phyloP scores from a whole-genome alignment of 92 coral and sea anemone species.

The Plumapathes pennacea region DNA sequence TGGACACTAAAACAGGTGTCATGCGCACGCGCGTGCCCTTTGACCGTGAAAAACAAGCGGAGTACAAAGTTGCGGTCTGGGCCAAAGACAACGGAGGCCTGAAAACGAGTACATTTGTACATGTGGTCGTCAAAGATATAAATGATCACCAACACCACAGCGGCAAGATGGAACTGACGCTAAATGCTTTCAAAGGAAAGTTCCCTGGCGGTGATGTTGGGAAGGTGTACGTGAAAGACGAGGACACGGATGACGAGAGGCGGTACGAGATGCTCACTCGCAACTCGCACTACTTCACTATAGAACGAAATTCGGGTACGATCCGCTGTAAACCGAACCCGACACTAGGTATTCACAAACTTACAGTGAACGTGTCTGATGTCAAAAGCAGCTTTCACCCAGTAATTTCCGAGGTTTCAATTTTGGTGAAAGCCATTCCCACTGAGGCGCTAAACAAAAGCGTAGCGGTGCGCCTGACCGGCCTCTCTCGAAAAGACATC shows the following conservation, averaged over 20 bases:
- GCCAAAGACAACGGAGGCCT: conserved; percentile 80
- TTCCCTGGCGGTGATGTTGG: conserved; percentile 84
- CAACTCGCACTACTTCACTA: conserved; percentile 52
- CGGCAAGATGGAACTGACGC: conserved; percentile 61
- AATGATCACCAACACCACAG: conserved; percentile 85
- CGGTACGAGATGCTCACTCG: conserved; percentile 52
- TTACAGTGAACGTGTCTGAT: conserved; percentile 73
- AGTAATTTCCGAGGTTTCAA: conserved; percentile 67
- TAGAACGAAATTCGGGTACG: conserved; percentile 68
- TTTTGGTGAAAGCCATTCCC: conserved; percentile 61
- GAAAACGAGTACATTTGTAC: conserved; percentile 50
- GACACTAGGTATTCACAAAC: conserved; percentile 48
- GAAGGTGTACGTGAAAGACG: conserved; percentile 79
- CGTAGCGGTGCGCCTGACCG: conserved; percentile 66
- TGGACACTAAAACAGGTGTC: conserved; percentile 43
- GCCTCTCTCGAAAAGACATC: conserved; percentile 41
- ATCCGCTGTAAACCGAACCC: conserved; percentile 67
- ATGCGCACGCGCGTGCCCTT: conserved; percentile 48
- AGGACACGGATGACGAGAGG: conserved; percentile 83
- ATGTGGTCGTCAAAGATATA: conserved; percentile 66
- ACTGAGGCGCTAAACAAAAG: conserved; percentile 78
- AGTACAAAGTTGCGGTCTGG: conserved; percentile 54
- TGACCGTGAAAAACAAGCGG: conserved; percentile 71
- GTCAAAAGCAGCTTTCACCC: conserved; percentile 55
- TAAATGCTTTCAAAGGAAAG: conserved; percentile 67